These are phyloP conservation scores for Coregonus sp. DNA, from an alignment of 2,797 vertebrate species.

Conservation along the genomic window DNA sequence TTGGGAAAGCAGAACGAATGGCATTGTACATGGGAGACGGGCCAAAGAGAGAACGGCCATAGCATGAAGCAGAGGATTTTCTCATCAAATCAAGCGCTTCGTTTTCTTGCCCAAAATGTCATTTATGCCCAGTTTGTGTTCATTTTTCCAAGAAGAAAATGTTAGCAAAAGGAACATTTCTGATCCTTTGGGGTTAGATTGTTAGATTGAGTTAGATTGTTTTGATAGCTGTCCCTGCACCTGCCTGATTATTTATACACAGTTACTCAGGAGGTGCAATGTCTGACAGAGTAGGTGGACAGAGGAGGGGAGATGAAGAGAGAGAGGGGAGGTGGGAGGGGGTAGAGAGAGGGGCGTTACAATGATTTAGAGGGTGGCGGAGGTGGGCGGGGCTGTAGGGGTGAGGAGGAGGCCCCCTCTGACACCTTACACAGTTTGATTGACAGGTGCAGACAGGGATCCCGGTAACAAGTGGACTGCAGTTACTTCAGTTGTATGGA, in stretches of 20 bases:
- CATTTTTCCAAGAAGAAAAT: slow-evolving; percentile 1
- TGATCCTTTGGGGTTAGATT: neutral
- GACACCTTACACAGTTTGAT: slow-evolving; percentile 55
- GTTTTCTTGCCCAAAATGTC: neutral
- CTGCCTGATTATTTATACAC: slow-evolving; percentile 45
- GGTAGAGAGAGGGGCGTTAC: slow-evolving; percentile 23
- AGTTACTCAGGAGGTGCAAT: slow-evolving; percentile 2
- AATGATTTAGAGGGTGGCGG: slow-evolving; percentile 41
- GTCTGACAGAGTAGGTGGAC: neutral
- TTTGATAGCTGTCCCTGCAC: slow-evolving; percentile 44
- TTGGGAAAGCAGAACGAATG: slow-evolving; percentile 27
- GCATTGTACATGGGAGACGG: slow-evolving; percentile 9
- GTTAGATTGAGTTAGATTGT: slow-evolving; percentile 15
- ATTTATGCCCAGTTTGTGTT: neutral
- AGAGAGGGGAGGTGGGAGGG: neutral
- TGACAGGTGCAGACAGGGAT: slow-evolving; percentile 71
- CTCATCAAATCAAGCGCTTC: slow-evolving; percentile 32
- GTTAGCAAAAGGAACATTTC: neutral
- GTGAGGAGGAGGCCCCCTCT: neutral
- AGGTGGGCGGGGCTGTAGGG: slow-evolving; percentile 24
- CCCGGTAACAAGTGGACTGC: slow-evolving; percentile 72
- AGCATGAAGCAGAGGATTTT: slow-evolving; percentile 6
- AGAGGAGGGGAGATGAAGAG: neutral
- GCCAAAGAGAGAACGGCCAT: slow-evolving; percentile 23
- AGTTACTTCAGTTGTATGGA: slow-evolving; percentile 66